Conservation (phyloP, 2,113 vertebrate species). For the Stigmatopora argus region DNA sequence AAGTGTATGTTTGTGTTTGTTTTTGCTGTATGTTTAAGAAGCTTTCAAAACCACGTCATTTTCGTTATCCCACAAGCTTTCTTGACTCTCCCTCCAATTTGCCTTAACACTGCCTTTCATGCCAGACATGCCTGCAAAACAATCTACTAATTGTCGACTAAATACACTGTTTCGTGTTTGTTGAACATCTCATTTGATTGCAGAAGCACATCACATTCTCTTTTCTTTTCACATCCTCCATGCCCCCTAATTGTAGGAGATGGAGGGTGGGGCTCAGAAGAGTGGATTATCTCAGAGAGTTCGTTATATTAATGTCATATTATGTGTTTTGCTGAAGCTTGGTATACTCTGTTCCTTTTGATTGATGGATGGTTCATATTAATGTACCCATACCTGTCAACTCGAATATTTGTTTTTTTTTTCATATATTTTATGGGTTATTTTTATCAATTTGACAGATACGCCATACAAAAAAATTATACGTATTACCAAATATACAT, state of each 20-base stretch:
- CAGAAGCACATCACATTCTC: conserved; percentile 64
- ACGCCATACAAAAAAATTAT: too few species aligned
- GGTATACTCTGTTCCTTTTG: conserved; percentile 62
- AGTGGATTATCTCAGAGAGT: conserved; percentile 77
- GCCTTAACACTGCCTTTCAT: conserved; percentile 67
- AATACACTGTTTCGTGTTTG: conserved; percentile 82
- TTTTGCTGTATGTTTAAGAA: conserved; percentile 34
- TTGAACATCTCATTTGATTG: conserved; percentile 80
- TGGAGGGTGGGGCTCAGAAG: conserved; percentile 68
- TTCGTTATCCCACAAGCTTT: conserved; percentile 64
- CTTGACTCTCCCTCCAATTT: conserved; percentile 67
- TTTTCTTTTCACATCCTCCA: conserved; percentile 38
- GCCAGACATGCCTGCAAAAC: conserved; percentile 82
- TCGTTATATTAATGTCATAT: conserved; percentile 82
- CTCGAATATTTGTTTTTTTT: too few species aligned
- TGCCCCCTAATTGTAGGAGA: conserved; percentile 41
- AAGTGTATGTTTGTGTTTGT: conserved; percentile 25
- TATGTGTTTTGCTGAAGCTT: conserved; percentile 79
- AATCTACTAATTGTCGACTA: conserved; percentile 85
- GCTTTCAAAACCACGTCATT: conserved; percentile 54
- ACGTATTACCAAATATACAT: too few species aligned
- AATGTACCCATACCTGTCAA: too few species aligned
- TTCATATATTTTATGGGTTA: too few species aligned
- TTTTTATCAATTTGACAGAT: too few species aligned
- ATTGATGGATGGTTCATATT: conserved; percentile 4